Evolutionary conservation across 2,888 invertebrate genomes (phyloP).

Genomic region (Synergus umbraculus): DNA sequence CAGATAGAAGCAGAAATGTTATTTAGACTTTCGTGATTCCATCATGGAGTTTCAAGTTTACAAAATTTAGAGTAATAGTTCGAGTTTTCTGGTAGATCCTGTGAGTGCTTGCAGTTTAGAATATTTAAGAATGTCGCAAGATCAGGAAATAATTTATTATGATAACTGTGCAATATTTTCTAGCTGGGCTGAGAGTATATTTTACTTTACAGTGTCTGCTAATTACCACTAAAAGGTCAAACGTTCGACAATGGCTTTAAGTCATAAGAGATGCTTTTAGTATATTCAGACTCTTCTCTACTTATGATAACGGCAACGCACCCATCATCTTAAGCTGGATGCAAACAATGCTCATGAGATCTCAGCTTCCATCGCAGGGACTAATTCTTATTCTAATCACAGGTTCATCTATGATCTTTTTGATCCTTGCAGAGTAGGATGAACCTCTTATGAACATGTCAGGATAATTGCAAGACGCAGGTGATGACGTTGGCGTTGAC

Average conservation of each 20-base stretch:
- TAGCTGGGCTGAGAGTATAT: too few species aligned
- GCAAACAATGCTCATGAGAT: not conserved
- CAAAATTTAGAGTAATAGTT: not conserved
- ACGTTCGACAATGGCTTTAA: not conserved
- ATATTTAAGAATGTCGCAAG: not conserved
- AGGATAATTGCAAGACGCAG: conserved; percentile 48
- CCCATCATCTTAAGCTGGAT: not conserved
- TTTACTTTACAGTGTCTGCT: too few species aligned
- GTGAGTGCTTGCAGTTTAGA: not conserved
- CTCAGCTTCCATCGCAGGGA: conserved; percentile 1
- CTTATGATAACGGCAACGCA: not conserved
- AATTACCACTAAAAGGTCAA: not conserved
- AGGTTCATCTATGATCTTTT: conserved; percentile 41
- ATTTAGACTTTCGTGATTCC: not conserved
- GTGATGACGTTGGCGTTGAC: conserved; percentile 48
- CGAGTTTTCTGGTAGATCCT: not conserved
- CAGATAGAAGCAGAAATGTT: conserved; percentile 6
- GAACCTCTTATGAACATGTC: conserved; percentile 48
- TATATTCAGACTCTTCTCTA: not conserved
- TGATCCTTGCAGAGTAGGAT: conserved; percentile 44
- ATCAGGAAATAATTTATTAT: not conserved
- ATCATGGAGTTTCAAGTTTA: not conserved
- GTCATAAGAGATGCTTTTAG: not conserved
- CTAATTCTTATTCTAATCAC: conserved; percentile 50
- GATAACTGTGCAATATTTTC: too few species aligned